Base-by-base conservation (phyloP, 2,888 invertebrate species). In the Protodeltote pygarga region DNA sequence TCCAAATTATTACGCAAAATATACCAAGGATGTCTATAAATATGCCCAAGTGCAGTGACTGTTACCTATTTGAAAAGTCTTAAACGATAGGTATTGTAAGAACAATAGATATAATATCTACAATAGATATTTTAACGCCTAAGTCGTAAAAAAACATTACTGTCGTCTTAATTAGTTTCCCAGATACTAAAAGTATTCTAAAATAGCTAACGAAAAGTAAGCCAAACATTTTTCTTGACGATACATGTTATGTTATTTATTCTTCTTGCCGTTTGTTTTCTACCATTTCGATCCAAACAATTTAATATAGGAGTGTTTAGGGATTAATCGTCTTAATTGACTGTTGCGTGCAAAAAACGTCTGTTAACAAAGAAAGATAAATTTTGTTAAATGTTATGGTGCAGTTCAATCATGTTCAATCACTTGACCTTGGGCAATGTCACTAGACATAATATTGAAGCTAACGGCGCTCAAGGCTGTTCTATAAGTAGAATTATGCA, bases 401-500 rank as follows among this genome's bases (percentile, higher is more conserved):
- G 67, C 41, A 52, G 53, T 52, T 48, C 17, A 27, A 51, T 46
- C 42, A 35, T 70, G 71, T 77, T 78, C 75, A 74, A 62, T 59
- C 57, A 52, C n/a, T n/a, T 65, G 82, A 86, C 88, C 87, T 88
- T 86, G 78, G 68, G 63, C 85, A 87, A 86, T 83, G 89, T 85
- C 87, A 85, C 57, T 58, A 54, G 48, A 64, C 52, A 58, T 65
- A n/a, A n/a, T n/a, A 68, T 63, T 70, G 71, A 76, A 76, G 73
- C 75, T 83, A 79, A 78, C 72, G 65, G 65, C 72, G 69, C 63
- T 72, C 85, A 87, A 88, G 86, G 86, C 66, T 73, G 40, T 45
- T 65, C 79, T 83, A 79, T 62, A 78, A 73, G 77, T 77, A 79
- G 73, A 67, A 61, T 60, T 61, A 63, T 65, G 57, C 63, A 67